phyloP scores from a whole-genome alignment of 2,113 vertebrate species.

The Australoheros scitulus region DNA sequence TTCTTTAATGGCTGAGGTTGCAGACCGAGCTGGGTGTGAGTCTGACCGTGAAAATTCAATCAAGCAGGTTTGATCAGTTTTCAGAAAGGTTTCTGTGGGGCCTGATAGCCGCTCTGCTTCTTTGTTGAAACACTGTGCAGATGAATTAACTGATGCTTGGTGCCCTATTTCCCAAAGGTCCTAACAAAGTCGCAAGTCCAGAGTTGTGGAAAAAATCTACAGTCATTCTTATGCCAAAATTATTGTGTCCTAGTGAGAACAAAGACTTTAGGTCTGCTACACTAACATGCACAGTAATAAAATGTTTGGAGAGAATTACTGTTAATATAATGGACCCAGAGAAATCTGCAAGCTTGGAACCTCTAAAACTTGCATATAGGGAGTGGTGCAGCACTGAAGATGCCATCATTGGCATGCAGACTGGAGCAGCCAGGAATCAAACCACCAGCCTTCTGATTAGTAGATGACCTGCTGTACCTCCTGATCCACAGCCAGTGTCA shows the following conservation, averaged over 20 bases:
- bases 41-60: background rate
- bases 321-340: background rate
- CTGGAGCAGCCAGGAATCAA: background rate
- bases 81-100: background rate
- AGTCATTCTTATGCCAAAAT: background rate
- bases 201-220: background rate
- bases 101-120: fast-evolving
- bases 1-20: too few species aligned
- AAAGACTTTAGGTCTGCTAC: background rate
- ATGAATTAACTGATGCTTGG: background rate
- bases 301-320: background rate
- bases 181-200: background rate
- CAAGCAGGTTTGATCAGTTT: background rate
- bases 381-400: background rate
- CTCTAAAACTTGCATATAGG: background rate
- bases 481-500: background rate
- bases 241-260: background rate
- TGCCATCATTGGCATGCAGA: background rate
- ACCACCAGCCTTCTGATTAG: background rate
- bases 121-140: background rate
- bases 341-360: background rate
- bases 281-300: background rate
- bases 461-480: background rate
- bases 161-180: background rate
- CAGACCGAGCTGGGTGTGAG: background rate